Conservation (phyloP, 1,140 invertebrate species). For the Zaprionus inermis region DNA sequence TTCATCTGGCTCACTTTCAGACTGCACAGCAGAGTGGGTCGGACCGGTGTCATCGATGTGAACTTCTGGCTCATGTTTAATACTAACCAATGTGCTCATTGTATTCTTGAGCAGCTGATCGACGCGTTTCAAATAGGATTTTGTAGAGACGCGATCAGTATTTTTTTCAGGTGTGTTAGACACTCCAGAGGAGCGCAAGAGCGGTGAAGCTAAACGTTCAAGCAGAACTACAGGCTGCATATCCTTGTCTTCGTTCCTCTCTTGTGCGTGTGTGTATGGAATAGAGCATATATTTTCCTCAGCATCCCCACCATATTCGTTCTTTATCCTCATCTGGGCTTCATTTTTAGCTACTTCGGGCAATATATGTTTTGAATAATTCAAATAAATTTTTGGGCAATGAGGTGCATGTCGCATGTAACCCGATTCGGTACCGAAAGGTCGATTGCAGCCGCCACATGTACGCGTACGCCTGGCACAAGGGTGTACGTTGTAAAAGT, state of each 20-base stretch:
- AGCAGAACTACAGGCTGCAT: constrained; percentile 74
- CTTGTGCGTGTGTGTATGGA: constrained; percentile 23
- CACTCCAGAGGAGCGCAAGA: constrained; percentile 29
- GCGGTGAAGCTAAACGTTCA: constrained; percentile 64
- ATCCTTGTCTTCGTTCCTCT: constrained; percentile 39
- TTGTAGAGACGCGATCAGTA: constrained; percentile 66
- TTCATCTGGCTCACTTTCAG: constrained; percentile 33
- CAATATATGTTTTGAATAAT: constrained; percentile 72
- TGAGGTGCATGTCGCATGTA: constrained; percentile 69
- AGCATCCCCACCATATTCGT: constrained; percentile 64
- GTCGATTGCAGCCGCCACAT: constrained; percentile 73
- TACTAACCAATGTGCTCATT: constrained; percentile 76
- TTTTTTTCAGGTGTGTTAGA: constrained; percentile 35
- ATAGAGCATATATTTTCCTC: constrained; percentile 41
- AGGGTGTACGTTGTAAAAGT: constrained; percentile 76
- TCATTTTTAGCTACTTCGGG: constrained; percentile 57
- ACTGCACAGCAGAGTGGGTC: constrained; percentile 17
- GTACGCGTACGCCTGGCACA: constrained; percentile 71
- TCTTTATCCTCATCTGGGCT: constrained; percentile 67
- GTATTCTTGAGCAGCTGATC: constrained; percentile 76
- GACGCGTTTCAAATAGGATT: constrained; percentile 75
- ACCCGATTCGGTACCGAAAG: constrained; percentile 51
- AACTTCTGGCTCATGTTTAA: constrained; percentile 79
- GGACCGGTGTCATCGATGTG: constrained; percentile 65
- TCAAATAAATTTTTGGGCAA: constrained; percentile 72